Evolutionary conservation across 2,113 vertebrate species (phyloP), one percentile per base, ranked within the genome.

Genomic region (Steatornis caripensis): DNA sequence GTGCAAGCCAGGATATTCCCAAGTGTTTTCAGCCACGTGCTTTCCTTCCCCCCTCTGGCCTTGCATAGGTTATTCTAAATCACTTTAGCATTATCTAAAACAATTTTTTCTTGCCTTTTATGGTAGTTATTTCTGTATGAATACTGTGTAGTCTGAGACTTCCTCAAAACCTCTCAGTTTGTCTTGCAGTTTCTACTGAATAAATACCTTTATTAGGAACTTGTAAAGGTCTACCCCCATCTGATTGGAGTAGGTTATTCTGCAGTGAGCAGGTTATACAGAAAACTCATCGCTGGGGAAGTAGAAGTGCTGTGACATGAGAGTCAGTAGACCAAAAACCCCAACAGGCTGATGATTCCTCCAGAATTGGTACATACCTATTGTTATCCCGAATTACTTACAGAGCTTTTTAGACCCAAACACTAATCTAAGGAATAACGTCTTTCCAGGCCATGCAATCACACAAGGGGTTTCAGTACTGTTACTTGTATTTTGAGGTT

Each of bases 1-100:
- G 57, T 77, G 77, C 76, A 87, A 90, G 86, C 83, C 94, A 94
- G 81, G 69, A 65, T 92, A 87, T 36, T 95, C 77, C 53, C 10
- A 1, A 48, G 45, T 80, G 89, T 70, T 89, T 95, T 76, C 61
- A 95, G 69, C 62, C 69, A 84, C 45, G 49, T 95, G 89, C 70
- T 93, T 93, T 75, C 69, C 51, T 87, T 72, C 81, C 69, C 64
- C 30, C 11, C n/a, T 57, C 30, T 18, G 48, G 65, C 29, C 37
- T 69, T 68, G n/a, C 49, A 34, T 2, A 87, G 60, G 48, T 91
- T 87, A 60, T 71, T 90, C 84, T 90, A 90, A 89, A 87, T 89
- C 69, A 72, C 30, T 71, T 75, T 10, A 75, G 51, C n/a, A 60
- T 66, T 51, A 69, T 27, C 27, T 75, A 41, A 77, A 86, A n/a